Evolutionary conservation across 1,140 invertebrate genomes (phyloP).

Genomic region (Brachionus plicatilis): DNA sequence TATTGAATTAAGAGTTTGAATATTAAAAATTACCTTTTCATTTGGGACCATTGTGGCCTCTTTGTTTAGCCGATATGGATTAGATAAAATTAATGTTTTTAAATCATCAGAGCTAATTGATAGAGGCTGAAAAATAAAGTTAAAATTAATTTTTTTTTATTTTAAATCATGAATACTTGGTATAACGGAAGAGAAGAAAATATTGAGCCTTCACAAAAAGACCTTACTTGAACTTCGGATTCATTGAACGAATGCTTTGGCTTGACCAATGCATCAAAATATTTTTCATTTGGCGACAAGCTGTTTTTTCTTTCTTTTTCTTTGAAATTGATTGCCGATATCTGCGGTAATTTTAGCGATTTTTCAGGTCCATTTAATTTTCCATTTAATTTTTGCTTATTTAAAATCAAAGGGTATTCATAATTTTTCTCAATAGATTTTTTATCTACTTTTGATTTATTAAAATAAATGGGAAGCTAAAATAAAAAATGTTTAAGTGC

Average conservation of each 20-base stretch:
- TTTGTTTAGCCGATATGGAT: not conserved
- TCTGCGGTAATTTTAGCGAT: not conserved
- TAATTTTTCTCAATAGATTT: constrained; percentile 22
- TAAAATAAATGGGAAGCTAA: not conserved
- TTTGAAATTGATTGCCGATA: not conserved
- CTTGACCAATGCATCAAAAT: constrained; percentile 11
- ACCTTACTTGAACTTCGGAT: not conserved
- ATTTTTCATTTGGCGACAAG: constrained; percentile 2
- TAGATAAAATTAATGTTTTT: not conserved
- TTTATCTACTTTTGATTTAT: not conserved
- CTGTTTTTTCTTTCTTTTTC: not conserved
- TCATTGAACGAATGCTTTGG: constrained; percentile 14
- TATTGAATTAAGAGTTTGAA: not conserved
- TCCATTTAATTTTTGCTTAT: not conserved
- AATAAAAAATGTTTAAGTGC: not conserved
- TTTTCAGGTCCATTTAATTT: not conserved
- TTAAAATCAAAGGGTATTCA: constrained; percentile 3
- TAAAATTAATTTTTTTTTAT: not conserved
- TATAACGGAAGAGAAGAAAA: constrained; percentile 24
- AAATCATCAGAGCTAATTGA: not conserved
- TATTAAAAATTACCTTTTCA: not conserved
- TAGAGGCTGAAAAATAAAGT: not conserved
- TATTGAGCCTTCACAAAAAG: constrained; percentile 9
- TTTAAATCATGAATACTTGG: not conserved
- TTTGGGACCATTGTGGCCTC: not conserved